These are phyloP conservation scores for Fissipunctia ypsillon DNA, from an alignment of 2,888 invertebrate species.

Conservation along the genomic window DNA sequence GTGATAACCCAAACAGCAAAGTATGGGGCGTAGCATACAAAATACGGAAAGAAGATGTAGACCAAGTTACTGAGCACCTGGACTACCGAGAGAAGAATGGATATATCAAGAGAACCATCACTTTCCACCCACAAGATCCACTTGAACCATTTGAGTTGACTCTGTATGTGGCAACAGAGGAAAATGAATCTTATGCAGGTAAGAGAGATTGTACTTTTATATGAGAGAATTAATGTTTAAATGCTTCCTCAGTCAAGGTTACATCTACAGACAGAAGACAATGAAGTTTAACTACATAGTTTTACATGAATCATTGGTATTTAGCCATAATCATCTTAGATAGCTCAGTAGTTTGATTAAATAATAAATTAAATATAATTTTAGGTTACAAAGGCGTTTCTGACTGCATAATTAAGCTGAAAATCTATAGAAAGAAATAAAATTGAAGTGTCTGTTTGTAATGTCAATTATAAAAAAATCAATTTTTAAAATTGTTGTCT, in stretches of 20 bases:
- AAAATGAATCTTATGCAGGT: slow-evolving; percentile 95
- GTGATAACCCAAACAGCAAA: slow-evolving; percentile 89
- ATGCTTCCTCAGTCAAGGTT: too few species aligned
- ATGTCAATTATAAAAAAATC: too few species aligned
- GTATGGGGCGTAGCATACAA: slow-evolving; percentile 98
- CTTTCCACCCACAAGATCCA: slow-evolving; percentile 92
- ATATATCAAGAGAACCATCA: slow-evolving; percentile 93
- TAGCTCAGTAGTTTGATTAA: background rate
- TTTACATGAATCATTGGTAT: background rate
- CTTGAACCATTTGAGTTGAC: slow-evolving; percentile 92
- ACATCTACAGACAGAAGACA: background rate
- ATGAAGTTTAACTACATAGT: background rate
- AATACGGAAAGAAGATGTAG: slow-evolving; percentile 93
- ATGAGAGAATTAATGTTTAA: background rate
- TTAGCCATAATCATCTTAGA: background rate
- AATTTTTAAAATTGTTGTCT: too few species aligned
- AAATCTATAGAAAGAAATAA: too few species aligned
- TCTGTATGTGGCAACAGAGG: slow-evolving; percentile 95
- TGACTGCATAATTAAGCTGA: background rate
- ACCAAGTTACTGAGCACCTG: slow-evolving; percentile 94
- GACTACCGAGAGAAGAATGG: slow-evolving; percentile 98
- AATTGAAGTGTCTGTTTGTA: too few species aligned
- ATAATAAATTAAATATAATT: too few species aligned
- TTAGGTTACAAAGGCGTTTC: background rate
- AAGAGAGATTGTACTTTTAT: slow-evolving; percentile 58